These are phyloP conservation scores for Cottus gobio DNA, from an alignment of 2,113 vertebrate genomes.

Conservation along the genomic window DNA sequence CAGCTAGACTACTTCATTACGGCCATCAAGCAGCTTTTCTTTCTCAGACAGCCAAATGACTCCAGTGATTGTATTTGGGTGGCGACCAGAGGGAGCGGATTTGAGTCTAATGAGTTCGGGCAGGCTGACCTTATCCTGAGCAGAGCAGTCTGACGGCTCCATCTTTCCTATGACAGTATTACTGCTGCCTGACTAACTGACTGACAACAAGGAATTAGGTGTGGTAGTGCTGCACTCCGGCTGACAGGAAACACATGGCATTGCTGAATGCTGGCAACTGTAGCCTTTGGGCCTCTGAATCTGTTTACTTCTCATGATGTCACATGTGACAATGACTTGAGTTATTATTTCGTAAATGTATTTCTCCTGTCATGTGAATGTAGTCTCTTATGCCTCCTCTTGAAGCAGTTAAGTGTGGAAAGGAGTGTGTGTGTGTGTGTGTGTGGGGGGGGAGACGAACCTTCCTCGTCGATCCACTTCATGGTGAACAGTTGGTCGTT, in stretches of 20 bases:
- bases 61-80: conserved; percentile 38
- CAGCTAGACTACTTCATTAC: conserved; percentile 42
- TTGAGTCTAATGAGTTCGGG: conserved; percentile 65
- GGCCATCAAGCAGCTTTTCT: conserved; percentile 50
- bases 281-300: not conserved
- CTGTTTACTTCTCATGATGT: not conserved
- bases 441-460: conserved; percentile 68
- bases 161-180: conserved; percentile 59
- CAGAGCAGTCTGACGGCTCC: conserved; percentile 48
- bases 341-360: not conserved
- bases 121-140: conserved; percentile 66
- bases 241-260: not conserved
- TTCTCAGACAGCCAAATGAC: conserved; percentile 60
- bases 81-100: conserved; percentile 33
- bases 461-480: conserved; percentile 99
- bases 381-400: not conserved
- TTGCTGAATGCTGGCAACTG: not conserved
- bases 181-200: conserved; percentile 52
- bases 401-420: not conserved
- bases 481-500: conserved; percentile 98
- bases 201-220: conserved; percentile 33
- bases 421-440: not conserved
- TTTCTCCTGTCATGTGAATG: not conserved
- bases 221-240: conserved; percentile 71
- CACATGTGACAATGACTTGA: not conserved